These are phyloP conservation scores for Phocides pigmalion DNA, from an alignment of 1,140 invertebrate genomes.

Conservation along the genomic window DNA sequence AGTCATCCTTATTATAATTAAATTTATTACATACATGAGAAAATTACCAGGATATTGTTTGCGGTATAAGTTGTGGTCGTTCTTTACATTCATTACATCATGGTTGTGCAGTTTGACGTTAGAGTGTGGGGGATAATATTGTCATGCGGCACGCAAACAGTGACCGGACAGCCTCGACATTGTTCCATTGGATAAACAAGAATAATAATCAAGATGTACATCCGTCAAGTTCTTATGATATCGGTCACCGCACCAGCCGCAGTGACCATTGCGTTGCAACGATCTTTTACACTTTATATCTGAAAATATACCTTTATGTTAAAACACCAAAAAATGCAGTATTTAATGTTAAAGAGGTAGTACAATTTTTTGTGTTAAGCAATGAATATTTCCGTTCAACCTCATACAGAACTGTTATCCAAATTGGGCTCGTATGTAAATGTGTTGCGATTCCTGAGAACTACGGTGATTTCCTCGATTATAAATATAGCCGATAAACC, in stretches of 20 bases:
- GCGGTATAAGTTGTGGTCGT: slow-evolving; percentile 29
- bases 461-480: too few relatives aligned
- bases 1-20: slow-evolving; percentile 36
- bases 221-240: slow-evolving; percentile 46
- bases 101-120: slow-evolving; percentile 38
- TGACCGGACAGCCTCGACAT: slow-evolving; percentile 64
- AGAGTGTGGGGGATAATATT: slow-evolving; percentile 49
- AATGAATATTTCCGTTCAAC: too few relatives aligned
- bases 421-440: too few relatives aligned
- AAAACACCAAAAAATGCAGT: too few relatives aligned
- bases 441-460: too few relatives aligned
- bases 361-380: too few relatives aligned
- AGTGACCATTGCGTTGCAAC: background rate
- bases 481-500: too few relatives aligned
- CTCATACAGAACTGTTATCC: too few relatives aligned
- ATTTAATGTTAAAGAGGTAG: too few relatives aligned
- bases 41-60: slow-evolving; percentile 49
- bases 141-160: slow-evolving; percentile 61
- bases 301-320: too few relatives aligned
- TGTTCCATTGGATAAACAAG: slow-evolving; percentile 66
- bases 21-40: slow-evolving; percentile 42
- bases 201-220: slow-evolving; percentile 66
- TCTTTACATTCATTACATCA: slow-evolving; percentile 47
- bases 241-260: slow-evolving; percentile 6
- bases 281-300: background rate